These are phyloP conservation scores for Ceratoteleas bidentatus DNA, from an alignment of 1,140 invertebrate genomes.

Conservation along the genomic window DNA sequence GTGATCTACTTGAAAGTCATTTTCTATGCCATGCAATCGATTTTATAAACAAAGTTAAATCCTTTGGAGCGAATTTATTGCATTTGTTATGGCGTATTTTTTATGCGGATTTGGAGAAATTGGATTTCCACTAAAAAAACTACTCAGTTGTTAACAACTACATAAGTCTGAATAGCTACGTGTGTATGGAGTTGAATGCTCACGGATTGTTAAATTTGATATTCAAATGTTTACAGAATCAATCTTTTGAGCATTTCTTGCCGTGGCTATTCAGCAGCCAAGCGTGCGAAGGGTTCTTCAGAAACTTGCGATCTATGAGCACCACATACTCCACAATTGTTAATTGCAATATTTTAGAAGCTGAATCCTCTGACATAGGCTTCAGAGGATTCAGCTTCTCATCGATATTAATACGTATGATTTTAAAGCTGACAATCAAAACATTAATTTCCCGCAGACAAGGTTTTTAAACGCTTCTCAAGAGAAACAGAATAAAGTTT, in stretches of 20 bases:
- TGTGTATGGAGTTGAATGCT: background rate
- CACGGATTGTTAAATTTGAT: background rate
- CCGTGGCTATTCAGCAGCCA: background rate
- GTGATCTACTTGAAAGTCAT: constrained; percentile 6
- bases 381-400: background rate
- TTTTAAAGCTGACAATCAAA: background rate
- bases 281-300: background rate
- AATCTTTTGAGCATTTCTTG: background rate
- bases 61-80: background rate
- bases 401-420: background rate
- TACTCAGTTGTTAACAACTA: background rate
- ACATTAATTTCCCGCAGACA: constrained; percentile 27
- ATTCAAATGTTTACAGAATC: background rate
- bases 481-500: constrained; percentile 34
- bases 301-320: background rate
- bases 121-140: background rate
- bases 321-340: background rate
- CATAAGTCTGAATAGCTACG: background rate
- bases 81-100: background rate
- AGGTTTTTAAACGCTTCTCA: constrained; percentile 48
- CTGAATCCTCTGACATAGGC: background rate
- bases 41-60: background rate
- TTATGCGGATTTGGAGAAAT: background rate
- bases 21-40: background rate
- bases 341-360: background rate